A percentile compares a stretch with the other conserved stretches of the same genome.
Conservation (phyloP, 2,888 invertebrate genomes). For the Pyrrhosoma nymphula region DNA sequence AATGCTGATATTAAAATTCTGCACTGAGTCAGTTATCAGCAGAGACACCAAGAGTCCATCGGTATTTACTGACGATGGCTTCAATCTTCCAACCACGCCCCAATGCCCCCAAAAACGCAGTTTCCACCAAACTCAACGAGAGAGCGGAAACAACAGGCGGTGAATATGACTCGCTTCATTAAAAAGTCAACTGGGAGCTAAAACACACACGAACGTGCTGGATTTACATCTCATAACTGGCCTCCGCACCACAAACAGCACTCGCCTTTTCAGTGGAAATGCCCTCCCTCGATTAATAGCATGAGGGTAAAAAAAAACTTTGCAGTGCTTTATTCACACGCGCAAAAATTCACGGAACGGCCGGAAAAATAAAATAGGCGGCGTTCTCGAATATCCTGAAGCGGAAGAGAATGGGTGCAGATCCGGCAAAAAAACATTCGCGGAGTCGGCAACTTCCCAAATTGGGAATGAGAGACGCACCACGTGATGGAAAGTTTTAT, state of each 20-base stretch:
- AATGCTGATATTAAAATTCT: not conserved
- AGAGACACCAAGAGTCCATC: not conserved
- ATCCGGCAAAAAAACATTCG: conserved; percentile 71
- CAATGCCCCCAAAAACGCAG: not conserved
- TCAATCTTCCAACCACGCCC: not conserved
- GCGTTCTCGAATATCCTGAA: not conserved
- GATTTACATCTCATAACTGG: not conserved
- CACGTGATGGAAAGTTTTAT: not conserved
- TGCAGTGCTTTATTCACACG: not conserved
- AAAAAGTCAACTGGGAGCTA: not conserved
- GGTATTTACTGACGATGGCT: not conserved
- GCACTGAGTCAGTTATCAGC: not conserved
- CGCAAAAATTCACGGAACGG: not conserved
- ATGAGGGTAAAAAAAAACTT: not conserved
- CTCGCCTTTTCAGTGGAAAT: not conserved
- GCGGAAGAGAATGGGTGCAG: not conserved
- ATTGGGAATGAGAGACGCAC: not conserved
- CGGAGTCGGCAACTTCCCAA: conserved; percentile 75
- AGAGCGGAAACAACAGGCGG: not conserved
- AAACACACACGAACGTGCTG: not conserved
- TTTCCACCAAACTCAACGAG: not conserved
- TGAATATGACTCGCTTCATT: not conserved
- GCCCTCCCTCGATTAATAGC: not conserved
- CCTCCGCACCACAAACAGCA: not conserved
- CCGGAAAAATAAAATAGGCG: not conserved